Evolutionary conservation across 1,140 invertebrate species (phyloP).

Genomic region (Aleiodes sp.): DNA sequence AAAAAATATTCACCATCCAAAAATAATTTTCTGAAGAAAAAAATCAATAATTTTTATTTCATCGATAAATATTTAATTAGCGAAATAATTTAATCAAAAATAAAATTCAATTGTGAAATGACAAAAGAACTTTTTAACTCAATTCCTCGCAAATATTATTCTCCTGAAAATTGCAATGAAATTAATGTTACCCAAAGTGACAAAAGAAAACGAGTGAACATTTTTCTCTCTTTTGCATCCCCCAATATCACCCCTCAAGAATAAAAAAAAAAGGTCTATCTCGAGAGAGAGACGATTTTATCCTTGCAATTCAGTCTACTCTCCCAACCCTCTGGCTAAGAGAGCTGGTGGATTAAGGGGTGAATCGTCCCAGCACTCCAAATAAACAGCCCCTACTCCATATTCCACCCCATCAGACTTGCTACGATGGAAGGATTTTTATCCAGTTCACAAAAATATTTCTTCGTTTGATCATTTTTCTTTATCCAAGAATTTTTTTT

Average conservation of each 20-base stretch:
- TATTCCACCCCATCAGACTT: constrained; percentile 43
- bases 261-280: neutral
- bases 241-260: no score
- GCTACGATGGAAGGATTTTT: constrained; percentile 22
- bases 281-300: neutral
- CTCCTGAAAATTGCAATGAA: neutral
- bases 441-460: no score
- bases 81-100: neutral
- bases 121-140: neutral
- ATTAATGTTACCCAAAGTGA: neutral
- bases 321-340: constrained; percentile 22
- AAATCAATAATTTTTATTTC: neutral
- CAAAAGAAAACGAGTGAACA: neutral
- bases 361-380: constrained; percentile 59
- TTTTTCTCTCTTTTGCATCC: neutral
- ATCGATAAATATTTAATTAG: neutral
- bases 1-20: neutral
- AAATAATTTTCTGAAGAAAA: neutral
- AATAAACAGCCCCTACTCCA: constrained; percentile 60
- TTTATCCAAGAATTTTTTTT: no score
- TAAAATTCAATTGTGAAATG: neutral
- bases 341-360: constrained; percentile 55
- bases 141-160: neutral
- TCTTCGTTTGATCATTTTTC: no score
- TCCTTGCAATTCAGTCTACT: neutral